A percentile compares a stretch with the other conserved stretches of the same genome.
phyloP scores from a whole-genome alignment of 1,140 invertebrate species.

The Delia radicum region DNA sequence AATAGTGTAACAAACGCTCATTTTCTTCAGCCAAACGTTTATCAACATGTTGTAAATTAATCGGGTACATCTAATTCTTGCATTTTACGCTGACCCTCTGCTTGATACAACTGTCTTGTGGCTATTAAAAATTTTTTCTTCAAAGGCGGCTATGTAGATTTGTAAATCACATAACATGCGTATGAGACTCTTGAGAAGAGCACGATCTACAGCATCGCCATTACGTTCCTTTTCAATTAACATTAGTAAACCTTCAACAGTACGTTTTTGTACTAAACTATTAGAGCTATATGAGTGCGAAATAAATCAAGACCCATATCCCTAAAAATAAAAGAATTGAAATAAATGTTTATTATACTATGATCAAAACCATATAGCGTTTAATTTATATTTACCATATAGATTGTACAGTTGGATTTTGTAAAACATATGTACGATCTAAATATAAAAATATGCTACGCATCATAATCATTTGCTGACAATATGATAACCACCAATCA shows the following conservation, averaged over 20 bases:
- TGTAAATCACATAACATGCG: slow-evolving; percentile 97
- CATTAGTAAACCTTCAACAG: slow-evolving; percentile 93
- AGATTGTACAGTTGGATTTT: slow-evolving; percentile 89
- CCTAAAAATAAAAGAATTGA: slow-evolving; percentile 60
- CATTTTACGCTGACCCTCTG: slow-evolving; percentile 91
- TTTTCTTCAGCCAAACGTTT: slow-evolving; percentile 94
- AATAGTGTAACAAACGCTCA: slow-evolving; percentile 89
- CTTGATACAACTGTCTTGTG: slow-evolving; percentile 88
- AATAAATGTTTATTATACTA: neutral
- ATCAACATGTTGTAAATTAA: slow-evolving; percentile 92
- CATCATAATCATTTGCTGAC: slow-evolving; percentile 99
- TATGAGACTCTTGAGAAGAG: slow-evolving; percentile 89
- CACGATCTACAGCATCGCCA: slow-evolving; percentile 92
- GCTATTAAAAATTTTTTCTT: slow-evolving; percentile 89
- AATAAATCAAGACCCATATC: slow-evolving; percentile 97
- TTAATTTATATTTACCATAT: slow-evolving; percentile 77
- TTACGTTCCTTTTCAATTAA: slow-evolving; percentile 92
- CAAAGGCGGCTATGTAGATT: slow-evolving; percentile 95
- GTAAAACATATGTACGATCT: slow-evolving; percentile 95
- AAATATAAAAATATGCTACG: slow-evolving; percentile 97
- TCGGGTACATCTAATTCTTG: slow-evolving; percentile 91
- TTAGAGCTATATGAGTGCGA: slow-evolving; percentile 91
- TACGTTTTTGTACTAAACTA: slow-evolving; percentile 84
- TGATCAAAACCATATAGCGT: neutral
- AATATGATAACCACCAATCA: slow-evolving; percentile 92